Evolutionary conservation across 2,797 vertebrate species (phyloP).

Genomic region (Anabacerthia variegaticeps): DNA sequence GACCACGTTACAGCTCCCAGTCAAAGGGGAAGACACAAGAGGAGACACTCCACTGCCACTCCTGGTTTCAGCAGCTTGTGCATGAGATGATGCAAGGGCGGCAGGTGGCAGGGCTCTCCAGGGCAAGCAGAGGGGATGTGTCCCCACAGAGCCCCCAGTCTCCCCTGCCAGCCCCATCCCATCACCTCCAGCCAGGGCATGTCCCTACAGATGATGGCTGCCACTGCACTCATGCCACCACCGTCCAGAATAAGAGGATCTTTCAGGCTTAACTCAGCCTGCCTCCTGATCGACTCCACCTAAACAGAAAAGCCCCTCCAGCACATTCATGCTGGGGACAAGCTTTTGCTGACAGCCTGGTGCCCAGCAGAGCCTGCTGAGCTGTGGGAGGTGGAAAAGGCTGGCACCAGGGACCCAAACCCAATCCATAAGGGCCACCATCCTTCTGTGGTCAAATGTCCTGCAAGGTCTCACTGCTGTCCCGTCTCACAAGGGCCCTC

Average conservation of each 20-base stretch:
- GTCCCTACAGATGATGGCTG: not conserved
- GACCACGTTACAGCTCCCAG: rapidly evolving
- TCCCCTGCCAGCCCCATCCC: not conserved
- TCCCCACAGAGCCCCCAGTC: not conserved
- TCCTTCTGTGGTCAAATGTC: not conserved
- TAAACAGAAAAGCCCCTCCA: not conserved
- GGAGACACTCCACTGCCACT: constrained; percentile 75
- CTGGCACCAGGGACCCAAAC: not conserved
- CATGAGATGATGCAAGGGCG: not conserved
- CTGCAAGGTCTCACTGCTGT: not conserved
- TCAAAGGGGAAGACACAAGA: constrained; percentile 64
- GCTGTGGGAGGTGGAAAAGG: rapidly evolving
- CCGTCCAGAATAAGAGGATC: not conserved
- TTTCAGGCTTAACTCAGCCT: not conserved
- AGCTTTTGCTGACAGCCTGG: rapidly evolving
- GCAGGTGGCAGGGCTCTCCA: not conserved
- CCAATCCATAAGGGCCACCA: not conserved
- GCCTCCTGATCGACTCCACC: not conserved
- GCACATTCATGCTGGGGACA: not conserved
- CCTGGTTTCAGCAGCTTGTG: not conserved
- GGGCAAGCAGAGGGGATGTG: rapidly evolving
- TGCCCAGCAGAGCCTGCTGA: not conserved
- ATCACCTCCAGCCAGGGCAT: not conserved
- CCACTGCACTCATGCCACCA: not conserved
- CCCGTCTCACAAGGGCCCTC: rapidly evolving